Evolutionary conservation across 2,888 invertebrate genomes (phyloP).

Genomic region (Campoplex nolae): DNA sequence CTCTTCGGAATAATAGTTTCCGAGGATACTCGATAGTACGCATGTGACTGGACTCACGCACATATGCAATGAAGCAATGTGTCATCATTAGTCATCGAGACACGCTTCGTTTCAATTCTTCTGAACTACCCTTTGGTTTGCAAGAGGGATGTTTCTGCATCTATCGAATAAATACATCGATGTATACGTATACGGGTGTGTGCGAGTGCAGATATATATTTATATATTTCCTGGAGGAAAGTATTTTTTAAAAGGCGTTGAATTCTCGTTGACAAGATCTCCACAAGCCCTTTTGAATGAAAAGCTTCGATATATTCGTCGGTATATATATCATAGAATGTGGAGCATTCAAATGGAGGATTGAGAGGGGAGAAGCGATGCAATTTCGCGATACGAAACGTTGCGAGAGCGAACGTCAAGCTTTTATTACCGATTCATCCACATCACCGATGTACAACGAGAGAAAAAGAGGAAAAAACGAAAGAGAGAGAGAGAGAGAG

Average conservation of each 20-base stretch:
- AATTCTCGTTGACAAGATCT: neutral
- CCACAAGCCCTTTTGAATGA: constrained; percentile 6
- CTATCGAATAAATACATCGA: constrained; percentile 17
- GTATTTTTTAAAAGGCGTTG: neutral
- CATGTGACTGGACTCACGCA: neutral
- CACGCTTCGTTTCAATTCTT: constrained; percentile 50
- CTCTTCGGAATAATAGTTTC: neutral
- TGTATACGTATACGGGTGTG: neutral
- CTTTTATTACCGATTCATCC: constrained; percentile 78
- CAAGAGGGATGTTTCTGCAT: constrained; percentile 40
- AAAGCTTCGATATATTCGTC: neutral
- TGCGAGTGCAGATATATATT: neutral
- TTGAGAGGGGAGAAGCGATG: constrained; percentile 55
- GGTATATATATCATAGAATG: neutral
- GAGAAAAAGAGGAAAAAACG: constrained; percentile 20
- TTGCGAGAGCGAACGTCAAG: constrained; percentile 58
- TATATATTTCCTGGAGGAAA: neutral
- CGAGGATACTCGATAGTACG: too few species aligned
- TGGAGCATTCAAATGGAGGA: constrained; percentile 26
- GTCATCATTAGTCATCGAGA: constrained; percentile 70
- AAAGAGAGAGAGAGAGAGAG: neutral
- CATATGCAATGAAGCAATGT: constrained; percentile 43
- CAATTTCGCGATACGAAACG: constrained; percentile 71
- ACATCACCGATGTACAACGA: constrained; percentile 52
- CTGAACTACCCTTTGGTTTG: constrained; percentile 30